Evolutionary conservation across 2,888 invertebrate species (phyloP), one percentile per base, ranked within the genome.

Genomic region (Heteromyza rotundicornis): DNA sequence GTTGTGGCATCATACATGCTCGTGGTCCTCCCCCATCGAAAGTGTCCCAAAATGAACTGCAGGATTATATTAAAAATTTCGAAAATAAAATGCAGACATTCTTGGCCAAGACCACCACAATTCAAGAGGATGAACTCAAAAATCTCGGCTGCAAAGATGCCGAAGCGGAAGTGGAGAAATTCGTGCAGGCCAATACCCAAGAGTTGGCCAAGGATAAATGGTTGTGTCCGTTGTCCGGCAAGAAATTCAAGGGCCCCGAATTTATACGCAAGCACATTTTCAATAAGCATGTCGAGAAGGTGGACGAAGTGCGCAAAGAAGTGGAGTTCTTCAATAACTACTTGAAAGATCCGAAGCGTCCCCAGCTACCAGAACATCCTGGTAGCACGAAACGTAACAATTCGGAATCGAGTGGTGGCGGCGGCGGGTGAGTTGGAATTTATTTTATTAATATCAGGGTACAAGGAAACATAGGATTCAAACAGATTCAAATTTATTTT

Each of bases 291-390:
- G 91, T 84, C 0, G 98, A 99, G 77, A 98, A 98, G 84, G 91
- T 99, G 49, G 95, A 98, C 40, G 98, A 98, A 84, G 98, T 98
- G 1, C 93, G 94, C 68, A 94, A 95, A 76, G 98, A 98, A 85
- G 98, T 97, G 60, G 89, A 95, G 74, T 99, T 96, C 84, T 99
- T 98, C 85, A 99, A 99, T 84, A 97, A 97, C 82, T 99, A 98
- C 85, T 84, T 92, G 73, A 88, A 90, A 70, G 99, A 99, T 85
- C 92, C 95, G 2, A 96, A 96, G 74, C 88, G 98, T 52, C 98
- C 98, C 8, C 94, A 95, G 84, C 86, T 97, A 70, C 92, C 96
- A 7, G 97, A 97, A 83, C 91, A 94, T 78, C 89, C 90, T 20
- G 86, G 89, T 27, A 75, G 68, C 50, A 71, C 70, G 2, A 79